These are phyloP conservation scores for Cataglyphis albicans DNA, from an alignment of 2,888 invertebrate species.

Conservation along the genomic window DNA sequence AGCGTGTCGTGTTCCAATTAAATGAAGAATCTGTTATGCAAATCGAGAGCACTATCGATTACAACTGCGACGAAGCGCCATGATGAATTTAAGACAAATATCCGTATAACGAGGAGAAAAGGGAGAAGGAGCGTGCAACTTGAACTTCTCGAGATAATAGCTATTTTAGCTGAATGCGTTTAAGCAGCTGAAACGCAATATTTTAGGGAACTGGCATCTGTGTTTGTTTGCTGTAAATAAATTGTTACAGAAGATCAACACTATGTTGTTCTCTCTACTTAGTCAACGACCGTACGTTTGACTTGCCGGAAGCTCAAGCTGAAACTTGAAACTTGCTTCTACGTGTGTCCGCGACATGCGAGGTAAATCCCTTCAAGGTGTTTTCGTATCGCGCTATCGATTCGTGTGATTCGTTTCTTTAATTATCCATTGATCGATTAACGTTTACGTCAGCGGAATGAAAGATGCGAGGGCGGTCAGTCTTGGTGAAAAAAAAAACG, in stretches of 20 bases:
- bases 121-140: neutral
- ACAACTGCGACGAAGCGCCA: slow-evolving; percentile 39
- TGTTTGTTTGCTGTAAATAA: slow-evolving; percentile 10
- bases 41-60: slow-evolving; percentile 46
- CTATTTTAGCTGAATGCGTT: neutral
- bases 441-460: neutral
- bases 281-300: slow-evolving; percentile 17
- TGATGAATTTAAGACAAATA: slow-evolving; percentile 41
- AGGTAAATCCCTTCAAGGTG: neutral
- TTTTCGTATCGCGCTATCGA: neutral
- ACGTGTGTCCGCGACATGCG: neutral
- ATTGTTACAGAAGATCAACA: slow-evolving; percentile 31
- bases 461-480: slow-evolving; percentile 5
- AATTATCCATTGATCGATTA: slow-evolving; percentile 14
- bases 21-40: slow-evolving; percentile 54
- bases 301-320: slow-evolving; percentile 19
- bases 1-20: slow-evolving; percentile 45
- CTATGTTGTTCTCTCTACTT: slow-evolving; percentile 1
- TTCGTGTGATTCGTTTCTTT: neutral
- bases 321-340: slow-evolving; percentile 21
- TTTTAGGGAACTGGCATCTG: slow-evolving; percentile 6
- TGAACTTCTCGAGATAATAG: slow-evolving; percentile 19
- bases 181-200: slow-evolving; percentile 1
- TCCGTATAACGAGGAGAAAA: slow-evolving; percentile 16
- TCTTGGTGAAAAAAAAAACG: neutral